Evolutionary conservation across 2,797 vertebrate species (phyloP), one percentile per base, ranked within the genome.

Genomic region (Propithecus deckenii): DNA sequence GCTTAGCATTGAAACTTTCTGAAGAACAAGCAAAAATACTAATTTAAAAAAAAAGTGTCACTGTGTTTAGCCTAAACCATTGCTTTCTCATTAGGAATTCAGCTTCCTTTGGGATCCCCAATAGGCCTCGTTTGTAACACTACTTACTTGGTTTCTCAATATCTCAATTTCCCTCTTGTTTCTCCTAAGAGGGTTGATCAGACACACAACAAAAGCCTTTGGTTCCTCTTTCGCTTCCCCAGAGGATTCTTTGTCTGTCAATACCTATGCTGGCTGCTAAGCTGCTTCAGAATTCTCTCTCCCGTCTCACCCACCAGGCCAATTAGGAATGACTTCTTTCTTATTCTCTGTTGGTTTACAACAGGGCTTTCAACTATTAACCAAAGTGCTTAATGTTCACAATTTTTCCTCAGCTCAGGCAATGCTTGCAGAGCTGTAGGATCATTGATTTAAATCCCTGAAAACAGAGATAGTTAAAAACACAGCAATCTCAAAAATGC

Each of bases 381-480:
- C 50, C 75, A 28, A 92, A 92, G 35, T 72, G 55, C 11, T 48
- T 61, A 48, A 43, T 61, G 67, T 89, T 97, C 83, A 94, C 10
- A 76, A 28, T 72, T 86, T 85, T 71, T 67, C 48, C 23, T 88
- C 69, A 50, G 32, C 81, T 94, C 88, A 92, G 46, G 88, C 22
- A 93, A 46, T 50, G 22, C 61, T 90, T 52, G 3, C n/a, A 15
- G 35, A 86, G 80, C 75, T 46, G 6, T 12, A 89, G 71, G 61
- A 84, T 76, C 71, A 32, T 1, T 74, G 50, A 85, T 85, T 91
- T 65, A 92, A 89, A 75, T 67, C 59, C 59, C 67, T 50, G 28
- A 88, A 96, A 96, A 96, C 22, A 86, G 74, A 81, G 63, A 87
- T 5, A 69, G 55, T 86, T 89, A 69, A 95, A 97, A 96, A 83